Base-by-base conservation (phyloP, 2,797 vertebrate species). In the Platalea minor region DNA sequence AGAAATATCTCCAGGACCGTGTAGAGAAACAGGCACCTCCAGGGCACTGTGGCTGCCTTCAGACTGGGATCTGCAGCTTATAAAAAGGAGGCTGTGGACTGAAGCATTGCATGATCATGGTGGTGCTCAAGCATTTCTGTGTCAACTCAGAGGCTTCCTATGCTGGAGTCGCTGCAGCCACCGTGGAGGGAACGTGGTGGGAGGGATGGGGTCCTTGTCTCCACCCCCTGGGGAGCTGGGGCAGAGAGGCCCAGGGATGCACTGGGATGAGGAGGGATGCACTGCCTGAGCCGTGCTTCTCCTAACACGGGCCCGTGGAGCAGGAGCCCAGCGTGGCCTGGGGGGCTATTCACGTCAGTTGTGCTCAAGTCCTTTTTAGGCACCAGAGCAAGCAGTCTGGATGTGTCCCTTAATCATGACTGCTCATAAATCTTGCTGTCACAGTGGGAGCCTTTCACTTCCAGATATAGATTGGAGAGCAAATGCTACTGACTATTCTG, bases 381-480 rank as follows among this genome's bases (percentile, higher is more conserved):
- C 68, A 88, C 92, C 3, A 0, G 53, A 93, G 63, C 18, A 25
- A 76, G 60, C 50, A 87, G 23, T n/a, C 74, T 74, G 70, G 67
- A 65, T 57, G 63, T 46, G 84, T 50, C 91, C 85, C 85, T 88
- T 89, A 60, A 78, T 89, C 92, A 65, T 21, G 24, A 72, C 60
- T 67, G 78, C 75, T 50, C 78, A 59, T 97, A 92, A 95, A 96
- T 94, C 82, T 83, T 85, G 13, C 78, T 92, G 95, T 78, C 82
- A 60, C 37, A 46, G 39, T 28, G 68, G 81, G 45, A 83, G 69
- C 56, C 85, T 85, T 96, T 91, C 57, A 21, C 72, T 96, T 96
- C 94, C 96, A 96, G 95, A 96, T 96, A 95, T 96, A 96, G 95
- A 72, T 95, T 72, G 82, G 60, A 92, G 82, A 93, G 65, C 88